Evolutionary conservation across 2,888 invertebrate genomes (phyloP), one percentile per base, ranked within the genome.

Genomic region (Liodrosophila aerea): DNA sequence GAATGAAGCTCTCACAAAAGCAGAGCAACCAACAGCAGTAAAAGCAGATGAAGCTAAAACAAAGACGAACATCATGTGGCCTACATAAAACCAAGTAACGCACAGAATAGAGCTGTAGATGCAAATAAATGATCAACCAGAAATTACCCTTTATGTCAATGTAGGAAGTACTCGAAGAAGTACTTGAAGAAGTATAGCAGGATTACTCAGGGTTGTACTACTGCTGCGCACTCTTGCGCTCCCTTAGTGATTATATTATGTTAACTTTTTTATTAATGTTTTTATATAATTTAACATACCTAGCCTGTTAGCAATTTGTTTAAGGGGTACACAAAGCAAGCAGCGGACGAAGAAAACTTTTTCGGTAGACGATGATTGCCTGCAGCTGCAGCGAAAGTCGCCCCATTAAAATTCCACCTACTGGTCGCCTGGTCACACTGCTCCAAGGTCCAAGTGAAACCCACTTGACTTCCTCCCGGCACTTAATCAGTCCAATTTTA

Each of bases 401-500:
- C 2, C 22, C 22, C 22, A 22, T 22, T 22, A 22, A 22, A 2
- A 22, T 22, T 22, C 22, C 22, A 22, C 22, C 22, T 22, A 22
- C 22, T n/a, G n/a, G n/a, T n/a, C 22, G 22, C 22, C 22, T 30
- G 29, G 16, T 18, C 36, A 11, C 39, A 3, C 12, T 47, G 39
- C 13, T 31, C n/a, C 30, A 39, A 33, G 27, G 22, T 33, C 36
- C 40, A 30, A 43, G 30, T 34, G 36, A 58, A 52, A 33, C 43
- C 61, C 44, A 52, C 58, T 66, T 72, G 66, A 61, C 81, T 62
- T 51, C 51, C 63, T 62, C 41, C 43, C 65, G 45, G 53, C 72
- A 83, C 84, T 81, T 83, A 81, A 85, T 81, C 84, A 81, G 81
- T 76, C 66, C 80, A 80, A 83, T 75, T 76, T 62, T 58, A 64